Conservation (phyloP, 2,113 vertebrate genomes). For the Micromys minutus region DNA sequence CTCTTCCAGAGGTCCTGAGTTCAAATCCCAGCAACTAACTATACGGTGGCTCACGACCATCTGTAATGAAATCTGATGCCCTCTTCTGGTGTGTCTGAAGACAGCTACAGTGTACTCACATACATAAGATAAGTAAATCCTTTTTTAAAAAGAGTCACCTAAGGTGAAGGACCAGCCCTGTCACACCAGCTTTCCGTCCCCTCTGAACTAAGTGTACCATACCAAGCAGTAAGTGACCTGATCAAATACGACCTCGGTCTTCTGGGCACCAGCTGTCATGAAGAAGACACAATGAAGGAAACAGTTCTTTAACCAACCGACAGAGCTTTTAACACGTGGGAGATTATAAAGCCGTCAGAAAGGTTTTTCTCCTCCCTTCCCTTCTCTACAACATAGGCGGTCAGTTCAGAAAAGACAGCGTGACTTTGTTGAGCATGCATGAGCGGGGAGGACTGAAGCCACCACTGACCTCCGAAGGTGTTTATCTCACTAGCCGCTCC, state of each 20-base stretch:
- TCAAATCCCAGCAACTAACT: too few relatives aligned
- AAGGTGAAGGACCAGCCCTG: neutral
- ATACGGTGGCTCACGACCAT: too few relatives aligned
- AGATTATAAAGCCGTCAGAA: neutral
- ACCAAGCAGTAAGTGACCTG: neutral
- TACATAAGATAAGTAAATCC: too few relatives aligned
- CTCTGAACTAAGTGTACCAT: neutral
- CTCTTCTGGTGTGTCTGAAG: too few relatives aligned
- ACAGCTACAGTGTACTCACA: too few relatives aligned
- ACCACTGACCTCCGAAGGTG: rapidly evolving
- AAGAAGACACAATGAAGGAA: neutral
- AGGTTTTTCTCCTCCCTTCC: too few relatives aligned
- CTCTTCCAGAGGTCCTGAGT: too few relatives aligned
- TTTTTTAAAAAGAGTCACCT: neutral
- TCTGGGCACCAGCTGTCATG: neutral
- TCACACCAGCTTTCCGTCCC: neutral
- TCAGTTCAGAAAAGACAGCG: neutral
- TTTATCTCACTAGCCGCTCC: neutral
- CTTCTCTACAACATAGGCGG: neutral
- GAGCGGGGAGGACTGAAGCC: too few relatives aligned
- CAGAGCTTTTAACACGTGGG: neutral
- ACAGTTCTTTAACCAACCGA: neutral
- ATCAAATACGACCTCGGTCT: neutral
- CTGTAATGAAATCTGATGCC: too few relatives aligned
- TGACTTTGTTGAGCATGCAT: too few relatives aligned